Base-by-base conservation (phyloP, 2,888 invertebrate species). In the Megaustenia siamemsis region DNA sequence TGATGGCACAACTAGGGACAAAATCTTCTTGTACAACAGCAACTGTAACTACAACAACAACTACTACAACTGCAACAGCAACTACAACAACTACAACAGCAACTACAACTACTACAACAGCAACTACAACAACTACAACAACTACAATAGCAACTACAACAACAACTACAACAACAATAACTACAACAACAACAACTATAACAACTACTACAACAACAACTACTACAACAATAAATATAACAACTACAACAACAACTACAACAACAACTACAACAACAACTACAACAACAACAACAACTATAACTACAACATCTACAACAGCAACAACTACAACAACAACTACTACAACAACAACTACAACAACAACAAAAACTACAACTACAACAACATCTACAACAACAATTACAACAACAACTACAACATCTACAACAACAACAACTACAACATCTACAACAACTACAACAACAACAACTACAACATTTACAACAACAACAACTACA, bases 381-480 rank as follows among this genome's bases (percentile, higher is more conserved):
- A 38, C 24, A 38, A 63, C 40, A 63, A 38, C 77, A 56, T 32
- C 56, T 53, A 77, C 77, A 56, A 77, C 77, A 56, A 60, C 63
- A 63, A 60, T 40, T 78, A 63, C 78, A 63, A 78, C 63, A 63
- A 78, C 63, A 63, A 60, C 78, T 60, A 40, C 63, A 63, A 38
- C 78, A 32, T 24, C 40, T 78, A 40, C 60, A 35, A 78, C 78
- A 63, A 78, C 78, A 63, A 63, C 78, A 63, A 63, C 78, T 63
- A 60, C 78, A 63, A 60, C 78, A 63, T 21, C 40, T 63, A 60
- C 43, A 63, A 63, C 60, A 63, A 60, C 63, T 78, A 78, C 60
- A 63, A 78, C 78, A 63, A 60, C 60, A 38, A 40, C 60, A 63
- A 40, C 63, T 60, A 60, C 78, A 63, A 60, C 63, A 63, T 38